phyloP scores from a whole-genome alignment of 2,113 vertebrate species.

The Columbina picui region DNA sequence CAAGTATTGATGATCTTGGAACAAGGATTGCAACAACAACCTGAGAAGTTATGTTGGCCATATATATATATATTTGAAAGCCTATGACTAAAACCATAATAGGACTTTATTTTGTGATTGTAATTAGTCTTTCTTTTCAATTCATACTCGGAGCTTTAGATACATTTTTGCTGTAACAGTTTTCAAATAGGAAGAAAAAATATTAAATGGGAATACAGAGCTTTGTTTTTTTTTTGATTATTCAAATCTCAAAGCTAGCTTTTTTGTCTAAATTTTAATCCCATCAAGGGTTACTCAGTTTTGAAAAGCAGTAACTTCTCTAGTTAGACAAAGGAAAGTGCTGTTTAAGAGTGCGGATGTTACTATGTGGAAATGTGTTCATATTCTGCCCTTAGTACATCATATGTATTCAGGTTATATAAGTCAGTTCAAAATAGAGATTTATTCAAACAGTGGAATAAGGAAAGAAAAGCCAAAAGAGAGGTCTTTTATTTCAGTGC shows the following conservation, averaged over 20 bases:
- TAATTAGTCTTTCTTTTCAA: not conserved
- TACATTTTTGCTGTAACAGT: not conserved
- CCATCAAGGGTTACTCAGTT: not conserved
- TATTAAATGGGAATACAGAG: not conserved
- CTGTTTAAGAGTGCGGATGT: not conserved
- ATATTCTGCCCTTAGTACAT: not conserved
- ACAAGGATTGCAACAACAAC: not conserved
- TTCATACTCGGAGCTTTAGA: not conserved
- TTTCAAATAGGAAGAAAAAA: slow-evolving; percentile 3
- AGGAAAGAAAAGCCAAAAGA: not conserved
- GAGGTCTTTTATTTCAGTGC: not conserved
- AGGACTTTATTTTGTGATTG: not conserved
- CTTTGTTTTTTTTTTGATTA: not conserved
- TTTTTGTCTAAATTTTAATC: not conserved
- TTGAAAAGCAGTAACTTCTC: not conserved
- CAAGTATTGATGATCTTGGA: not conserved
- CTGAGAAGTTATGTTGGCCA: not conserved
- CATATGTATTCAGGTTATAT: not conserved
- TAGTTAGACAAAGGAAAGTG: not conserved
- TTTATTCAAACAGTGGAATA: not conserved
- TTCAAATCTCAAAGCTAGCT: not conserved
- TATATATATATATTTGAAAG: not conserved
- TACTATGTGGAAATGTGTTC: not conserved
- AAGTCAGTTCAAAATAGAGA: not conserved
- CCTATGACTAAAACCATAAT: not conserved